Evolutionary conservation across 2,113 vertebrate species (phyloP).

Genomic region (Orientallactaga bullata): DNA sequence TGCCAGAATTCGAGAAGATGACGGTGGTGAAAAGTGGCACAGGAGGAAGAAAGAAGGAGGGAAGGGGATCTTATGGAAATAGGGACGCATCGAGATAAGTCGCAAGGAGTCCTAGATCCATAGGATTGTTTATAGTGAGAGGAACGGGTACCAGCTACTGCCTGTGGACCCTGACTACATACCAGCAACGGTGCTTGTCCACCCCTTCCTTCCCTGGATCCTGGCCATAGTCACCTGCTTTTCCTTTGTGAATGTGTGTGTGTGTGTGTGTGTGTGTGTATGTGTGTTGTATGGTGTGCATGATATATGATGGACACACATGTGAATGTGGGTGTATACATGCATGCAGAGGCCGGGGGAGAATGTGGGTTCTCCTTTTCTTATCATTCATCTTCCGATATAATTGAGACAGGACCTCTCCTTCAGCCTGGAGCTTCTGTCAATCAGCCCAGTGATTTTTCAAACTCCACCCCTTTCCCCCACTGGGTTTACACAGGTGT

Average conservation of each 20-base stretch:
- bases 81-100: not conserved
- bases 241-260: not conserved
- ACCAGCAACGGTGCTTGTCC: not conserved
- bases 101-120: not conserved
- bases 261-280: too few species aligned
- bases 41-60: not conserved
- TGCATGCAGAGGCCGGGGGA: too few species aligned
- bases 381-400: too few species aligned
- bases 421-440: too few species aligned
- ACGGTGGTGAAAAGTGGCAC: not conserved
- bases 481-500: too few species aligned
- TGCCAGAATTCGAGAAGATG: constrained; percentile 1
- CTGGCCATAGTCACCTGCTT: not conserved
- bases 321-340: too few species aligned
- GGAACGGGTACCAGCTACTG: not conserved
- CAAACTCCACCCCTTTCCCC: too few species aligned
- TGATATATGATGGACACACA: too few species aligned
- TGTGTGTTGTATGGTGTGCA: too few species aligned
- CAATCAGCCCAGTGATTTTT: too few species aligned
- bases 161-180: not conserved
- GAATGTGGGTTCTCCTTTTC: too few species aligned
- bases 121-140: not conserved
- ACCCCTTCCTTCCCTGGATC: not conserved
- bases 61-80: not conserved
- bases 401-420: too few species aligned